Conservation (phyloP, 2,113 vertebrate genomes). For the Ivindomyrus marchei region DNA sequence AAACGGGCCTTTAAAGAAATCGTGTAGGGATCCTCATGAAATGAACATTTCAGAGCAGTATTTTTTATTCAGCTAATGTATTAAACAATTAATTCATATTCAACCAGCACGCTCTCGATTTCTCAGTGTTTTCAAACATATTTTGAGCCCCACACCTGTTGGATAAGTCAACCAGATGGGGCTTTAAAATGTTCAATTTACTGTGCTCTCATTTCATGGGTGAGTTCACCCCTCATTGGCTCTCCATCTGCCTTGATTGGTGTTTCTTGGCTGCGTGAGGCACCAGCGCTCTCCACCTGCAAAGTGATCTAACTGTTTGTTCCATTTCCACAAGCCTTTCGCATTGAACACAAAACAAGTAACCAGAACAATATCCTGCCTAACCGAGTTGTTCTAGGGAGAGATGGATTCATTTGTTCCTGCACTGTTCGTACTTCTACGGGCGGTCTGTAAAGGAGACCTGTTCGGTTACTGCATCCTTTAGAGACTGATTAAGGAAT, state of each 20-base stretch:
- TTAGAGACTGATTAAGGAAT: background rate
- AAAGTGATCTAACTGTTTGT: background rate
- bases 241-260: conserved; percentile 78
- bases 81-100: background rate
- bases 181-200: conserved; percentile 72
- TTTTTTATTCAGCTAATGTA: background rate
- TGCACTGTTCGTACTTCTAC: background rate
- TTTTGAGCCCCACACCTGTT: background rate
- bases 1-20: background rate
- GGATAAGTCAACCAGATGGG: conserved; percentile 73
- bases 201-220: conserved; percentile 73
- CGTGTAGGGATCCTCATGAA: background rate
- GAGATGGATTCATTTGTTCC: background rate
- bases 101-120: background rate
- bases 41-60: background rate
- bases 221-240: conserved; percentile 81
- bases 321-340: background rate
- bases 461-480: background rate
- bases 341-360: background rate
- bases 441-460: background rate
- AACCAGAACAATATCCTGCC: background rate
- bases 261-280: conserved; percentile 13
- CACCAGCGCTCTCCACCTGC: background rate
- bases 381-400: background rate
- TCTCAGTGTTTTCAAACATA: background rate